A percentile compares a stretch with the other conserved stretches of the same genome.
Conservation (phyloP, 2,113 vertebrate species). For the Nanorana parkeri region DNA sequence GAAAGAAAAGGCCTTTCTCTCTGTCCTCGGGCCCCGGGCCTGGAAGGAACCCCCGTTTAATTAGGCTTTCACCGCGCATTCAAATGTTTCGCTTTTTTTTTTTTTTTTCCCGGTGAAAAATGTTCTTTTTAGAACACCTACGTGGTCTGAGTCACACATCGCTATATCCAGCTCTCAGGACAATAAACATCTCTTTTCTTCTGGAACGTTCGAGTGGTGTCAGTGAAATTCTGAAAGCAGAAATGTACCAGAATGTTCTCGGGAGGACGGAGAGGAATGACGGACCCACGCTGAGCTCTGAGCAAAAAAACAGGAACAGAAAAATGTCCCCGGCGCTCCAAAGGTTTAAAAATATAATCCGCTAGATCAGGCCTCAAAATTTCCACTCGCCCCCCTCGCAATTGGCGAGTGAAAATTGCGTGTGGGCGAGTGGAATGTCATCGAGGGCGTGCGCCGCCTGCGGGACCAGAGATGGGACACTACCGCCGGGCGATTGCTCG, state of each 20-base stretch:
- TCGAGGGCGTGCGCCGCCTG: no score
- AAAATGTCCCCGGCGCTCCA: no score
- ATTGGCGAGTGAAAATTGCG: no score
- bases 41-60: constrained; percentile 28
- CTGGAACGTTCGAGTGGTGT: neutral
- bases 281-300: neutral
- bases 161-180: constrained; percentile 26
- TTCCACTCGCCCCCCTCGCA: no score
- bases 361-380: no score
- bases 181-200: constrained; percentile 28
- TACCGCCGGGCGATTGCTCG: no score
- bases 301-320: neutral
- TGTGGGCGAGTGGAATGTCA: no score
- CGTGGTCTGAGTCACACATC: constrained; percentile 34
- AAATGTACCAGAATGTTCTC: constrained; percentile 23
- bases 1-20: neutral
- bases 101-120: constrained; percentile 14
- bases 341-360: no score
- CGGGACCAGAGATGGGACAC: no score
- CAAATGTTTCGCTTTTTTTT: constrained; percentile 4
- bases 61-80: neutral
- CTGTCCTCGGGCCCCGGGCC: neutral
- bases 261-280: neutral
- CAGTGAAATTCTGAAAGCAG: neutral
- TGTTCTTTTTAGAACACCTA: constrained; percentile 37